Conservation (phyloP, 2,888 invertebrate genomes). For the Podotricha telesiphe region DNA sequence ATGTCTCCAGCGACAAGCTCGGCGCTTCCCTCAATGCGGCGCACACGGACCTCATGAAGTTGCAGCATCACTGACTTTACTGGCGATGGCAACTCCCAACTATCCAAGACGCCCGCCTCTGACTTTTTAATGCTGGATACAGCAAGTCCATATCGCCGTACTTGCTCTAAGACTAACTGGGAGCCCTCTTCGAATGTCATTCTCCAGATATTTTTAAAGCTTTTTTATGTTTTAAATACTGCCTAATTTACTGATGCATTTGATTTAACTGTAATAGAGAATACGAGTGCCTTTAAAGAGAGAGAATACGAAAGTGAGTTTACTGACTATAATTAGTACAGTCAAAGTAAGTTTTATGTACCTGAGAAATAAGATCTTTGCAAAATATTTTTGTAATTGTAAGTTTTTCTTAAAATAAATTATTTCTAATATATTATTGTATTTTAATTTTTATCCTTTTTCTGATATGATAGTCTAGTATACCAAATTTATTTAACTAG, state of each 20-base stretch:
- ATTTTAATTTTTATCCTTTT: not conserved
- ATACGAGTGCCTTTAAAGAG: too few species aligned
- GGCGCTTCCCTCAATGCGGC: constrained; percentile 52
- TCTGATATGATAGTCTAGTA: too few species aligned
- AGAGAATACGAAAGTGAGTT: too few species aligned
- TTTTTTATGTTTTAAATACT: not conserved
- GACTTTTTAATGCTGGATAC: constrained; percentile 54
- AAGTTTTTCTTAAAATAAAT: not conserved
- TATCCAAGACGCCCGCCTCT: constrained; percentile 50
- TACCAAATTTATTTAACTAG: too few species aligned
- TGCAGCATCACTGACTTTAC: constrained; percentile 51
- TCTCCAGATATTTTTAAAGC: constrained; percentile 42
- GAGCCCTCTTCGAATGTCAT: constrained; percentile 48
- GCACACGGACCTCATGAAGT: constrained; percentile 51
- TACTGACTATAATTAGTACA: not conserved
- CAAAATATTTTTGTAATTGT: not conserved
- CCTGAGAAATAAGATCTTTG: not conserved
- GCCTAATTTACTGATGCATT: not conserved
- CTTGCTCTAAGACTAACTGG: constrained; percentile 50
- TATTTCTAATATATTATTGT: not conserved
- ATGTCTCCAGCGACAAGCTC: constrained; percentile 50
- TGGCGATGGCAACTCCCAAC: constrained; percentile 54
- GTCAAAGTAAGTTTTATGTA: not conserved
- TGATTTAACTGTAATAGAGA: not conserved
- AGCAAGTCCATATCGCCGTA: constrained; percentile 50